phyloP scores from a whole-genome alignment of 2,888 invertebrate genomes.

The Trachelus iudaicus region DNA sequence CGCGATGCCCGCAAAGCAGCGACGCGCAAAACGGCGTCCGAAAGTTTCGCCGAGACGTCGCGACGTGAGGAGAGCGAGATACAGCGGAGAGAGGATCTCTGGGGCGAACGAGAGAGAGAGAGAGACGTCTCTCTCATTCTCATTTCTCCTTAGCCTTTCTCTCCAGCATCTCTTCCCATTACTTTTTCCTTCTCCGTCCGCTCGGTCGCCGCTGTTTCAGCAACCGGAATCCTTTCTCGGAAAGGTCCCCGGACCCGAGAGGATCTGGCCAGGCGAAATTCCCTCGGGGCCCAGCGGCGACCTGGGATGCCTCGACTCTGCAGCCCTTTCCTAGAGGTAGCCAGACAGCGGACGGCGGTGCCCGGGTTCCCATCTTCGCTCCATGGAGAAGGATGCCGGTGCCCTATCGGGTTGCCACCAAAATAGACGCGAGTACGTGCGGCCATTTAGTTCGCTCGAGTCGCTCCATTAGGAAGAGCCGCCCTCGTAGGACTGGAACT shows the following conservation, averaged over 20 bases:
- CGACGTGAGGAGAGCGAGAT: background rate
- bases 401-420: conserved; percentile 32
- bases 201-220: background rate
- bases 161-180: background rate
- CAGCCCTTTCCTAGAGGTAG: background rate
- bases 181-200: background rate
- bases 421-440: conserved; percentile 23
- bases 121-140: background rate
- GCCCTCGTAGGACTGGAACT: background rate
- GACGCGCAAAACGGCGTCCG: conserved; percentile 1
- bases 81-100: background rate
- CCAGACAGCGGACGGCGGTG: background rate
- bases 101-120: background rate
- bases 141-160: background rate
- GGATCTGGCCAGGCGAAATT: background rate
- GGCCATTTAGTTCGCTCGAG: background rate
- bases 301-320: background rate
- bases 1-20: conserved; percentile 34
- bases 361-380: conserved; percentile 25
- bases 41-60: background rate
- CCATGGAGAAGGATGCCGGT: conserved; percentile 41
- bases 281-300: background rate
- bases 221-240: conserved; percentile 1
- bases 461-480: background rate
- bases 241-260: background rate